Evolutionary conservation across 2,113 vertebrate species (phyloP), one percentile per base, ranked within the genome.

Genomic region (Gallinago media): DNA sequence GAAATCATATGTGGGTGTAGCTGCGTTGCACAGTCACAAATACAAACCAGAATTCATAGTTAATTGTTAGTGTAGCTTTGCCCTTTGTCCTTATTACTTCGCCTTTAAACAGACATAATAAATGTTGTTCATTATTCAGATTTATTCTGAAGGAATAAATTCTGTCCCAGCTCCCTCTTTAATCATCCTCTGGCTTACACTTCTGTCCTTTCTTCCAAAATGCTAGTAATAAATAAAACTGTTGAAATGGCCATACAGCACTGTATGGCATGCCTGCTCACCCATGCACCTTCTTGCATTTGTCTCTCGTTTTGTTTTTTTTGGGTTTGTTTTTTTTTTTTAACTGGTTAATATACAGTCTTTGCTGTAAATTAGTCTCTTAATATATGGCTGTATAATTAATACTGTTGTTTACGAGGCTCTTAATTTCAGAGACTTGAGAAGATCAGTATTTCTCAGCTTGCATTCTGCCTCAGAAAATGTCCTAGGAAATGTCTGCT

Each of bases 31-130:
- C 34, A 73, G 63, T 15, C 63, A 85, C 66, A 78, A 59, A 80
- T 6, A 27, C 23, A 63, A 63, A 74, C 50, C 72, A 90, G 63
- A 77, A 90, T n/a, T 36, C 75, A 38, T 2, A 36, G 71, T 20
- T 67, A 68, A 89, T 72, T 67, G 26, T 67, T 66, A 80, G 74
- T 32, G 56, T 32, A 82, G 62, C 58, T 82, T 90, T 70, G 82
- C 70, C 55, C 78, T 96, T 96, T 94, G 78, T 95, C 82, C 94
- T 94, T 70, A 83, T 76, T 85, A 77, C 15, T 86, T 71, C 70
- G 75, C 50, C 59, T 94, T 88, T 93, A 77, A 93, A 66, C 27
- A 86, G 88, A 80, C 68, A 63, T 52, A 86, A 85, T 77, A 55
- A 88, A 80, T 67, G 47, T 65, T 90, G 55, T 56, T 93, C 72